Percentiles rank a stretch among this genome's conserved stretches.
These are phyloP conservation scores for Catostylus mosaicus DNA, from an alignment of 30 jellyfish, hydroid and myxozoan genomes.

Conservation along the genomic window DNA sequence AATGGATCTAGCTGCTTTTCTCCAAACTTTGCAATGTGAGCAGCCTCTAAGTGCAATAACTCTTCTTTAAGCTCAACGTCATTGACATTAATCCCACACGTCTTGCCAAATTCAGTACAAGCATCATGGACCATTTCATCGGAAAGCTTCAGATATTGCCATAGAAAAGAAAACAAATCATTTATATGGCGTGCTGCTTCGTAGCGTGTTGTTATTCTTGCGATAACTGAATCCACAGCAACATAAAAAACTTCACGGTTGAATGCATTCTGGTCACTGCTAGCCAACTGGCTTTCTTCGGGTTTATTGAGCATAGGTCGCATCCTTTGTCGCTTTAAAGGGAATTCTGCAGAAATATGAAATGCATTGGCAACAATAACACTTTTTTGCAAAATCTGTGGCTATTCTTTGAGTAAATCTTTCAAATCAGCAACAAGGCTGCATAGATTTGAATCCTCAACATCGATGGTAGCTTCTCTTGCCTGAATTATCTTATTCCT, in stretches of 20 bases:
- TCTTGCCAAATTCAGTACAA: constrained; percentile 34
- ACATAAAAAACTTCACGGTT: constrained; percentile 49
- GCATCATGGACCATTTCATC: constrained; percentile 29
- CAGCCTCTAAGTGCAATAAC: constrained; percentile 41
- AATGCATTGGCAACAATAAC: constrained; percentile 53
- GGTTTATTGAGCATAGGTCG: constrained; percentile 39
- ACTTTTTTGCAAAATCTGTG: constrained; percentile 45
- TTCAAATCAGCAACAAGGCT: constrained; percentile 61
- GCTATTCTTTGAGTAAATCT: constrained; percentile 54
- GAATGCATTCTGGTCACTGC: constrained; percentile 44
- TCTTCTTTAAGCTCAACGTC: constrained; percentile 58
- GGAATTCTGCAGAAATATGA: constrained; percentile 51
- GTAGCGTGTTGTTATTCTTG: constrained; percentile 58
- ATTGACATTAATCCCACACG: constrained; percentile 36
- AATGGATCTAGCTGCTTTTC: constrained; percentile 61
- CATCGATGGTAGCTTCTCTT: constrained; percentile 53
- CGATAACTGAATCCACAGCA: constrained; percentile 51
- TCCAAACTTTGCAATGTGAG: constrained; percentile 49
- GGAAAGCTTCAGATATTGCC: constrained; percentile 46
- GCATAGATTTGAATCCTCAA: constrained; percentile 45
- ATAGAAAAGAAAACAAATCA: constrained; percentile 41
- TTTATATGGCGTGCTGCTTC: constrained; percentile 29
- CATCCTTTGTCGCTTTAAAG: constrained; percentile 24
- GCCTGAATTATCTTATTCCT: constrained; percentile 45
- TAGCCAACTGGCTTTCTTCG: constrained; percentile 10